Conservation (phyloP, 1,140 invertebrate genomes). For the Panonychus citri region DNA sequence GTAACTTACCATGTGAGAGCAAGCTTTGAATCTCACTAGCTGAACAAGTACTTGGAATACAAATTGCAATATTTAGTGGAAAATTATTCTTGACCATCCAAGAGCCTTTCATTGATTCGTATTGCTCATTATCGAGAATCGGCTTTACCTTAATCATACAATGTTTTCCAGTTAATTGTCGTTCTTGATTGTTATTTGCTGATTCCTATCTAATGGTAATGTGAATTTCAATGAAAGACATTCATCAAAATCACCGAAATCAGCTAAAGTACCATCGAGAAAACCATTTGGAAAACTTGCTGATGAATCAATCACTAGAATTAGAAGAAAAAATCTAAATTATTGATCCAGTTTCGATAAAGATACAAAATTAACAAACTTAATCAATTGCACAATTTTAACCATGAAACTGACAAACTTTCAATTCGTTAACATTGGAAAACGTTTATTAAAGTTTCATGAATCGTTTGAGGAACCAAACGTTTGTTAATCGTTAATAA, state of each 20-base stretch:
- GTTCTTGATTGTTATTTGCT: background rate
- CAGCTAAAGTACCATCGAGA: conserved; percentile 13
- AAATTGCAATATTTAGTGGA: background rate
- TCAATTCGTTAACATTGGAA: too few relatives aligned
- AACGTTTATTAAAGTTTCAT: too few relatives aligned
- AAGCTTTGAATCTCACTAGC: background rate
- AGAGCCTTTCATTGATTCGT: background rate
- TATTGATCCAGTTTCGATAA: background rate
- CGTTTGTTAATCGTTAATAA: background rate
- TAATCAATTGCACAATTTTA: too few relatives aligned
- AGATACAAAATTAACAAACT: too few relatives aligned
- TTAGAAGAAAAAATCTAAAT: background rate
- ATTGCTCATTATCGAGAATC: background rate
- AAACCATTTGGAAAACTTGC: conserved; percentile 14
- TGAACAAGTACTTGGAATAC: background rate
- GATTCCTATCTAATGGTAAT: background rate
- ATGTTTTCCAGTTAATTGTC: background rate
- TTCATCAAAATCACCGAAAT: conserved; percentile 16
- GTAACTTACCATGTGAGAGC: background rate
- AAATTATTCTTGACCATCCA: background rate
- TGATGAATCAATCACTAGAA: conserved; percentile 12
- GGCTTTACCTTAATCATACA: background rate
- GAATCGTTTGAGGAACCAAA: too few relatives aligned
- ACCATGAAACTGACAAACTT: too few relatives aligned
- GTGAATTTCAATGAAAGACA: conserved; percentile 10